Percentiles rank a stretch among this genome's conserved stretches.
Evolutionary conservation across 2,888 invertebrate species (phyloP).

Genomic region (Deilephila elpenor): DNA sequence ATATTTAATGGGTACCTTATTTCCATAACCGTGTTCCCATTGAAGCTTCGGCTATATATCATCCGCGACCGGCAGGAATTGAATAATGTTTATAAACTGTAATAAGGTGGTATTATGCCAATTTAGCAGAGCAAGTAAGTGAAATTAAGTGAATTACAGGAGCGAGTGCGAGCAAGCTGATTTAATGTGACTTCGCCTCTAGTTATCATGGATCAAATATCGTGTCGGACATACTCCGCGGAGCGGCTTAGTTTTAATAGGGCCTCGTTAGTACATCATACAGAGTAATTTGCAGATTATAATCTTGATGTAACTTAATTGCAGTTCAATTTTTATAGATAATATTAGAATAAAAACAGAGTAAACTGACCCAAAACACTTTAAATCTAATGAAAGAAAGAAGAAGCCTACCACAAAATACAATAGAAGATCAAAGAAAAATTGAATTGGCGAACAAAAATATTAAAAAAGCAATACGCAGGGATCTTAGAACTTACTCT

Average conservation of each 20-base stretch:
- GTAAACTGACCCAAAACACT: too few relatives aligned
- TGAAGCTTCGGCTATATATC: conserved; percentile 43
- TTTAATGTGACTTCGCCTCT: conserved; percentile 74
- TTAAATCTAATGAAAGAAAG: too few relatives aligned
- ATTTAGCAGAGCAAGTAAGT: conserved; percentile 68
- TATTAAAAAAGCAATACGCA: too few relatives aligned
- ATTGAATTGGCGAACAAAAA: too few relatives aligned
- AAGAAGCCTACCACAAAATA: too few relatives aligned
- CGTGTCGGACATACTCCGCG: conserved; percentile 63
- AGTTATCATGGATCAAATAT: conserved; percentile 79
- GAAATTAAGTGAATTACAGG: conserved; percentile 74
- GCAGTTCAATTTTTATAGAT: too few relatives aligned
- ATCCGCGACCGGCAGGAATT: conserved; percentile 37
- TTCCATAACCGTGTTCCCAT: conserved; percentile 35
- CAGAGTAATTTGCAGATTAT: conserved; percentile 54
- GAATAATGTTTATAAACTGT: conserved; percentile 39
- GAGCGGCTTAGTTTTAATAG: conserved; percentile 74
- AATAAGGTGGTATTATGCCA: conserved; percentile 67
- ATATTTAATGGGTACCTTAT: conserved; percentile 32
- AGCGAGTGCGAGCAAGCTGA: conserved; percentile 67
- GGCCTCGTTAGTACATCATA: conserved; percentile 63
- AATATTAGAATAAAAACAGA: too few relatives aligned
- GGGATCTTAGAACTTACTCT: too few relatives aligned
- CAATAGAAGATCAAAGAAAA: too few relatives aligned
- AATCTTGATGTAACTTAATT: too few relatives aligned